A percentile compares a stretch with the other conserved stretches of the same genome.
These are phyloP conservation scores for Chloroclysta siterata DNA, from an alignment of 2,888 invertebrate species.

Conservation along the genomic window DNA sequence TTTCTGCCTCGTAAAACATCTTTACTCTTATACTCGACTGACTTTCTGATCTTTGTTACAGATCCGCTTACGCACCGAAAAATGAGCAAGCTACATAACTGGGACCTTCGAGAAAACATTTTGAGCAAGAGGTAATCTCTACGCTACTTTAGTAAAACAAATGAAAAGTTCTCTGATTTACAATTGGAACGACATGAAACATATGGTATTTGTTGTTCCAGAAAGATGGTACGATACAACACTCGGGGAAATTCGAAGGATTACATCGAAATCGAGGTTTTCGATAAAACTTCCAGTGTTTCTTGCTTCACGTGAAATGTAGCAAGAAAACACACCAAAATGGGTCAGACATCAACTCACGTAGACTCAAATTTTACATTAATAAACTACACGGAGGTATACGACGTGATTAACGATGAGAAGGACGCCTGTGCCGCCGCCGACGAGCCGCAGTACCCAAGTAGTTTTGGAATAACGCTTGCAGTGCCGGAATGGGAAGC, in stretches of 20 bases:
- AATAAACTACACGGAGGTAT: constrained; percentile 64
- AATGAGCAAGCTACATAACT: constrained; percentile 69
- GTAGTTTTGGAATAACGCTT: constrained; percentile 89
- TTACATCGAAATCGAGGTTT: constrained; percentile 50
- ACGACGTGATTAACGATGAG: constrained; percentile 62
- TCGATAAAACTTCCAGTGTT: constrained; percentile 48
- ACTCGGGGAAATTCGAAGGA: constrained; percentile 51
- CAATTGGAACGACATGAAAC: constrained; percentile 41
- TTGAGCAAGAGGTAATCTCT: constrained; percentile 61
- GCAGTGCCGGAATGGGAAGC: constrained; percentile 95
- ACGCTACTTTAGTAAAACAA: constrained; percentile 8
- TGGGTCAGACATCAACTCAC: constrained; percentile 74
- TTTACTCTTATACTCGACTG: constrained; percentile 46
- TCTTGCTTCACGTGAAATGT: constrained; percentile 68
- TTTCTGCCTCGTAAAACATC: constrained; percentile 38
- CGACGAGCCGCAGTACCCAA: constrained; percentile 84
- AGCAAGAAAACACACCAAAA: constrained; percentile 54
- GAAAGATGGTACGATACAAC: constrained; percentile 65
- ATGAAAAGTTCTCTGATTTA: constrained; percentile 9
- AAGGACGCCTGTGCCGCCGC: constrained; percentile 75
- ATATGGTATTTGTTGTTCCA: constrained; percentile 61
- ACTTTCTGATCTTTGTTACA: constrained; percentile 66
- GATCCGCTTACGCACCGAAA: constrained; percentile 59
- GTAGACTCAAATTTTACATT: constrained; percentile 63
- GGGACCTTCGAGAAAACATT: constrained; percentile 62